phyloP scores from a whole-genome alignment of 1,140 invertebrate genomes.

The Fopius arisanus region DNA sequence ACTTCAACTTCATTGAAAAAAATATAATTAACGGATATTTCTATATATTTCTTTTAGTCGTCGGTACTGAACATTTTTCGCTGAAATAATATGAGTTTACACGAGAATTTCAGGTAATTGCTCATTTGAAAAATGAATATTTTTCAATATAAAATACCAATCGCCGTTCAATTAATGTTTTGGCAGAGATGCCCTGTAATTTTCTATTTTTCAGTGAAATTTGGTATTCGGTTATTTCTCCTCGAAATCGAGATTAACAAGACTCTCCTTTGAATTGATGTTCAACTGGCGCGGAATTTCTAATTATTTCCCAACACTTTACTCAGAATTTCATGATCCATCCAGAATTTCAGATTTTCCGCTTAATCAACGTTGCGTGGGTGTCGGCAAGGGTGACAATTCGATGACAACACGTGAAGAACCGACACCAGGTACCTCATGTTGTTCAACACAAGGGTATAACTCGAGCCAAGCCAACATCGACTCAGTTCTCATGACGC shows the following conservation, averaged over 20 bases:
- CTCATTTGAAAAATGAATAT: too few relatives aligned
- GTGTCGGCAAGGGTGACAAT: constrained; percentile 20
- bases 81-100: too few relatives aligned
- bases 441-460: neutral
- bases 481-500: neutral
- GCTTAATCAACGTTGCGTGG: constrained; percentile 18
- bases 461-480: neutral
- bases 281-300: neutral
- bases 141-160: too few relatives aligned
- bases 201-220: too few relatives aligned
- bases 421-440: neutral
- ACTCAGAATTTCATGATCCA: neutral
- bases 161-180: too few relatives aligned
- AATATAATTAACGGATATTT: neutral
- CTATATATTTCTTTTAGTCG: neutral
- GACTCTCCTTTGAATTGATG: too few relatives aligned
- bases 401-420: constrained; percentile 22
- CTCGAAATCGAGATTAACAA: too few relatives aligned
- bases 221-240: too few relatives aligned
- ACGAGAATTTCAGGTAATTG: too few relatives aligned
- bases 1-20: neutral
- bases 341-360: constrained; percentile 25
- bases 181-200: too few relatives aligned
- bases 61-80: too few relatives aligned
- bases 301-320: neutral